A percentile compares a stretch with the other conserved stretches of the same genome.
phyloP scores from a whole-genome alignment of 2,797 vertebrate genomes.

The Lepus townsendii region DNA sequence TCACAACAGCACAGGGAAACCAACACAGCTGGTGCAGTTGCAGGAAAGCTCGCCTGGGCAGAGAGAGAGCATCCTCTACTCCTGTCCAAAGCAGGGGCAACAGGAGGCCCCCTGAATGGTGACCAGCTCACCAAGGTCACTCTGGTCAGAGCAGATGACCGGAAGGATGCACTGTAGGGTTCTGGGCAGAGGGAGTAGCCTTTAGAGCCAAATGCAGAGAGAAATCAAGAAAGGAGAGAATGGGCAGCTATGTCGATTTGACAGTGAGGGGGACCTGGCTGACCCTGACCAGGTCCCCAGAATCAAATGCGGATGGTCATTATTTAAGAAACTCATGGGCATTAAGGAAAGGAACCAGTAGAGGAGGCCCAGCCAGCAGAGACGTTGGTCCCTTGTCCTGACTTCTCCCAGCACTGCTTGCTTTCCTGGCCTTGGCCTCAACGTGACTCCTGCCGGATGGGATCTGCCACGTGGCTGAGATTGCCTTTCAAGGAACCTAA shows the following conservation, averaged over 20 bases:
- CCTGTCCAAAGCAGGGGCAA: neutral
- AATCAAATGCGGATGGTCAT: neutral
- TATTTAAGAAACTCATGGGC: neutral
- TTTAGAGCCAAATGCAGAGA: neutral
- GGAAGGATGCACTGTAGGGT: neutral
- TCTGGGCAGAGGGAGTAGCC: neutral
- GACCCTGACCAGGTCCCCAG: neutral
- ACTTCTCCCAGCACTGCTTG: neutral
- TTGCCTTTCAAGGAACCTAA: accelerated
- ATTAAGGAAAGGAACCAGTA: neutral
- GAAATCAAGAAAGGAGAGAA: neutral
- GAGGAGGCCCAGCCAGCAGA: neutral
- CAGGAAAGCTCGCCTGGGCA: slow-evolving; percentile 33
- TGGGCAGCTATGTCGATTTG: neutral
- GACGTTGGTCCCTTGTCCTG: accelerated
- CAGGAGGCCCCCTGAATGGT: neutral
- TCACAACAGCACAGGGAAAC: slow-evolving; percentile 53
- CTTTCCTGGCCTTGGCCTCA: neutral
- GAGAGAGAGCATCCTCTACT: neutral
- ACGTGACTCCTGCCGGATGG: neutral
- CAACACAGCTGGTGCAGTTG: slow-evolving; percentile 66
- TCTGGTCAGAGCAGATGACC: neutral
- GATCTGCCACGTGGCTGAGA: neutral
- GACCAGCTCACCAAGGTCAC: neutral
- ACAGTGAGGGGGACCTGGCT: neutral